Percentiles rank a stretch among this genome's conserved stretches.
Conservation (phyloP, 2,797 vertebrate genomes). For the Hypotaenidia philippensis region DNA sequence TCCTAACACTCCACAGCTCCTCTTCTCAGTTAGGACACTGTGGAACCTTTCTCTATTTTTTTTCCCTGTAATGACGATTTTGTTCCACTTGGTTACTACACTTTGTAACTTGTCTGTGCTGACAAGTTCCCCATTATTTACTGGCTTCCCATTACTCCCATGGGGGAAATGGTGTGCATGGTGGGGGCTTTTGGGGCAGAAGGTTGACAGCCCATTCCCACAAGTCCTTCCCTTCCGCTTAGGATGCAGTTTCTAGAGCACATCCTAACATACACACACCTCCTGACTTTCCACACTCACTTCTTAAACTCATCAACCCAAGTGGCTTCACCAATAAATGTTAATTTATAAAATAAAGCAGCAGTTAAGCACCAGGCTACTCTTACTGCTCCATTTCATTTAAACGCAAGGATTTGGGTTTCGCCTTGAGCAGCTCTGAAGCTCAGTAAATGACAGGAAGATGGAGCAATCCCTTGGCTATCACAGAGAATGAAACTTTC, state of each 20-base stretch:
- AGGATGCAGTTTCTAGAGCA: not conserved
- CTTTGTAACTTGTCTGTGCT: too few relatives aligned
- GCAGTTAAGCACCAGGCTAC: not conserved
- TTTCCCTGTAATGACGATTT: not conserved
- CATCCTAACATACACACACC: not conserved
- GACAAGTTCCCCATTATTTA: not conserved
- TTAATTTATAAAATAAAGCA: not conserved
- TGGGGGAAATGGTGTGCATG: accelerated
- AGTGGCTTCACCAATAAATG: not conserved
- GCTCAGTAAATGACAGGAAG: not conserved
- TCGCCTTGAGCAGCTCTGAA: not conserved
- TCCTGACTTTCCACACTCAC: not conserved
- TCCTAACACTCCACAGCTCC: not conserved
- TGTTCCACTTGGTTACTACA: not conserved
- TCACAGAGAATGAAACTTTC: not conserved
- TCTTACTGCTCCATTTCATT: not conserved
- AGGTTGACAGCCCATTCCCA: not conserved
- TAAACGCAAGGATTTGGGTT: not conserved
- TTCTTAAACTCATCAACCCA: not conserved
- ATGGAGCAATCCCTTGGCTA: not conserved
- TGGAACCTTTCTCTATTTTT: not conserved
- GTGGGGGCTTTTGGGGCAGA: not conserved
- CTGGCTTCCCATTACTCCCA: not conserved
- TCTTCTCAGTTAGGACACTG: not conserved
- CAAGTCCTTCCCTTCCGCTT: not conserved